Base-by-base conservation (phyloP, 1,140 invertebrate genomes). In the Polypedilum pembai region DNA sequence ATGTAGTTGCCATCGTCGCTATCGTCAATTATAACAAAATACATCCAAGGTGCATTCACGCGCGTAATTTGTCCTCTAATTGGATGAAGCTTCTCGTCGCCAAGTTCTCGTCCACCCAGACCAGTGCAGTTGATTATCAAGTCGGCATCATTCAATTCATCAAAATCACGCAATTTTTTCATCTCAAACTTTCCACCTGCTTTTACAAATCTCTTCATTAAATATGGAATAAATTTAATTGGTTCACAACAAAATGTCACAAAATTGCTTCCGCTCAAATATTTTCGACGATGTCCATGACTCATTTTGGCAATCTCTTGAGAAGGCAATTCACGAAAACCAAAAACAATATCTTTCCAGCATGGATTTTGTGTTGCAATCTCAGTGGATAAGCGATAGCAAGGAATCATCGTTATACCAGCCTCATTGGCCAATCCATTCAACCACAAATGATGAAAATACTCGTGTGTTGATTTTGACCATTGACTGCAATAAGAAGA, bases 111-210 rank as follows among this genome's bases (percentile, higher is more conserved):
- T 7, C 90, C 85, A 8, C 85, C 85, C 0, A 93, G 79, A 0
- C 92, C 92, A 21, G 86, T 85, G 77, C 92, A 93, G 80, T 94
- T 93, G 24, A 93, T 84, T 40, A 94, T 82, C 1, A 90, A 83
- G 79, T 92, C 87, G 0, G 88, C 78, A 75, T 87, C 83, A 7
- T 84, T 76, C 1, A 92, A 80, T 40, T 84, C 81, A 1, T 79
- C 77, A 12, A 92, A 80, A 20, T 18, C 8, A 69, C n/a, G 8
- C n/a, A 69, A 10, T 75, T 84, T 86, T 74, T 80, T 81, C 18
- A 81, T 79, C 7, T 83, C 65, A 8, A 90, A 75, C 65, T 81
- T 78, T 1, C 90, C 91, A 8, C 88, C 86, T 0, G 81, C 79
- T 1, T 79, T 76, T 21, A 77, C 75, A 75, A 92, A 92, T 73